Evolutionary conservation across 2,113 vertebrate genomes (phyloP), one percentile per base, ranked within the genome.

Genomic region (Ciconia stormi): DNA sequence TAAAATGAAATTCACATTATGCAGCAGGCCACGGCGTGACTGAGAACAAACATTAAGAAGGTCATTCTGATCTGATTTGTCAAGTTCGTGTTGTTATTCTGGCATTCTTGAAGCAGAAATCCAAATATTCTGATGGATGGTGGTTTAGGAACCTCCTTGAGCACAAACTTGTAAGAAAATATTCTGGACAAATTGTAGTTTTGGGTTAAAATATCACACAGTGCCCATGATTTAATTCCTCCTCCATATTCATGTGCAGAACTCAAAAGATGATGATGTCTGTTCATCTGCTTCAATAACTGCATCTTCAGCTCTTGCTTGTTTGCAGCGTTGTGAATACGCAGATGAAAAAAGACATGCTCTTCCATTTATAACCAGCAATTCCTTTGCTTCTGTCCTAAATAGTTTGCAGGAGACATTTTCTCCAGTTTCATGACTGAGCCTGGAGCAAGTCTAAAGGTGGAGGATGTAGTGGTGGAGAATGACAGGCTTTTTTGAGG

Each of bases 211-310:
- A 83, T 87, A 81, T 74, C 42, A 73, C 62, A 90, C 38, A 10
- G 18, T 67, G 17, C 40, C 69, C 44, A 8, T 87, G 69, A 81
- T 91, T 94, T 95, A 94, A 95, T 93, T 90, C 58, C 46, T 89
- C 59, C 27, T 95, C 85, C 90, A 90, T 94, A 96, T 94, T 95
- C 90, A 95, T 86, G 85, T 63, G 55, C 62, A 86, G 91, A 96
- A 82, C 91, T 91, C 13, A 7, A 55, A 88, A 81, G 46, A 80
- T 70, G 58, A 69, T 65, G 49, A 82, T 77, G 46, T 70, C 87
- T 93, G 56, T 89, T 94, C 70, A 71, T 81, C 72, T 92, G 80
- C 86, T 96, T 89, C 52, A 87, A 30, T 76, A 93, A 79, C 82
- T 89, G 18, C 36, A 62, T 78, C 86, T 92, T 95, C 63, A 91